Conservation (phyloP, 2,113 vertebrate species). For the Cheilinus undulatus region DNA sequence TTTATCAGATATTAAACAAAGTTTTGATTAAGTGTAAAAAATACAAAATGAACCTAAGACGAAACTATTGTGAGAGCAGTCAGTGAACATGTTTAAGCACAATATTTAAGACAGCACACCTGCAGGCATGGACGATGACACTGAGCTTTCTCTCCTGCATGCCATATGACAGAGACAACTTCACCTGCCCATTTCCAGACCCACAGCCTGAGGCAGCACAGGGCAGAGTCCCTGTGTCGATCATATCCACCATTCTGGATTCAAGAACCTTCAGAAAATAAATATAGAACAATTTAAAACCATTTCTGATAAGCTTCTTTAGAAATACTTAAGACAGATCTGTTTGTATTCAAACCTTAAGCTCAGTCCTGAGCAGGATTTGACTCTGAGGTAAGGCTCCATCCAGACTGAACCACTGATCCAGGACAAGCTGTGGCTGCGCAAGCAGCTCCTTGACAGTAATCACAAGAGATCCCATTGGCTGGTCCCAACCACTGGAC, state of each 20-base stretch:
- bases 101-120: conserved; percentile 72
- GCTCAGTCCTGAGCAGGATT: conserved; percentile 88
- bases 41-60: too few species aligned
- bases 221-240: conserved; percentile 72
- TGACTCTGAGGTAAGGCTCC: conserved; percentile 81
- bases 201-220: conserved; percentile 50
- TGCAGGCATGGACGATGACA: conserved; percentile 87
- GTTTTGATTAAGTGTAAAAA: too few species aligned
- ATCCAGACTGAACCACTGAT: conserved; percentile 86
- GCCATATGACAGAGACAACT: conserved; percentile 85
- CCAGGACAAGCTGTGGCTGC: conserved; percentile 83
- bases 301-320: neutral
- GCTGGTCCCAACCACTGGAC: conserved; percentile 82
- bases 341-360: conserved; percentile 83
- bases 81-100: too few species aligned
- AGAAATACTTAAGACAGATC: neutral
- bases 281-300: neutral
- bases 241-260: conserved; percentile 80
- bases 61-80: too few species aligned
- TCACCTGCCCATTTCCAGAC: conserved; percentile 81
- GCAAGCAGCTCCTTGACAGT: conserved; percentile 85
- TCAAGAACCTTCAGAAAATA: conserved; percentile 72
- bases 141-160: conserved; percentile 84
- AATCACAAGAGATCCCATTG: conserved; percentile 87
- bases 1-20: too few species aligned